phyloP scores from a whole-genome alignment of 2,113 vertebrate species.

The Ciconia maguari region DNA sequence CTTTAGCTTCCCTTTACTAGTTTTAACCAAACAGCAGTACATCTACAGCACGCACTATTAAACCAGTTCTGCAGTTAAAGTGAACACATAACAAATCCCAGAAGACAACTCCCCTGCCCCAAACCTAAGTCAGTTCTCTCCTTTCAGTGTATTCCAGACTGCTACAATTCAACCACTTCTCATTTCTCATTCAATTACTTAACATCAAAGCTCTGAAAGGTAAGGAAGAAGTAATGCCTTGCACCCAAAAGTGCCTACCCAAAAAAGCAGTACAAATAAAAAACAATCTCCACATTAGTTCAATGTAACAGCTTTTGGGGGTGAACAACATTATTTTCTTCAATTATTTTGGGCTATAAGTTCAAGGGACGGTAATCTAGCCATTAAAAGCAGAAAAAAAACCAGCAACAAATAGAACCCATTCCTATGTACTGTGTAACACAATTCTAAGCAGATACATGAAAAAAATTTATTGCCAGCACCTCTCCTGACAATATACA shows the following conservation, averaged over 20 bases:
- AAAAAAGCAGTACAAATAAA: background rate
- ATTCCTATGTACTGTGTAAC: background rate
- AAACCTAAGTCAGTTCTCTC: background rate
- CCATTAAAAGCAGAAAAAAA: background rate
- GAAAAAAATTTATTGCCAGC: background rate
- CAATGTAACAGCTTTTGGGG: background rate
- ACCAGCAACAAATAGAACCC: background rate
- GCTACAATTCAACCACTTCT: background rate
- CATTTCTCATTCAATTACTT: background rate
- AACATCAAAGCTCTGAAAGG: background rate
- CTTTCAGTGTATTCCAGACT: background rate
- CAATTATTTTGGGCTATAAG: background rate
- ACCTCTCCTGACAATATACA: background rate
- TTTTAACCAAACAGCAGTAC: background rate
- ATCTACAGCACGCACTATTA: background rate
- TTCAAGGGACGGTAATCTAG: background rate
- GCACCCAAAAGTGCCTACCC: background rate
- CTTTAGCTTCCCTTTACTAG: background rate
- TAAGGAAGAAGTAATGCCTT: background rate
- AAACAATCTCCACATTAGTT: background rate
- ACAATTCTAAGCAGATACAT: background rate
- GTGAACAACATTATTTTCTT: background rate
- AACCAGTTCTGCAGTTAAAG: background rate
- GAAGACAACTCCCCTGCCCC: background rate
- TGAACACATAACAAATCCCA: background rate